phyloP scores from a whole-genome alignment of 2,888 invertebrate genomes.

The Synergus laeviventris region DNA sequence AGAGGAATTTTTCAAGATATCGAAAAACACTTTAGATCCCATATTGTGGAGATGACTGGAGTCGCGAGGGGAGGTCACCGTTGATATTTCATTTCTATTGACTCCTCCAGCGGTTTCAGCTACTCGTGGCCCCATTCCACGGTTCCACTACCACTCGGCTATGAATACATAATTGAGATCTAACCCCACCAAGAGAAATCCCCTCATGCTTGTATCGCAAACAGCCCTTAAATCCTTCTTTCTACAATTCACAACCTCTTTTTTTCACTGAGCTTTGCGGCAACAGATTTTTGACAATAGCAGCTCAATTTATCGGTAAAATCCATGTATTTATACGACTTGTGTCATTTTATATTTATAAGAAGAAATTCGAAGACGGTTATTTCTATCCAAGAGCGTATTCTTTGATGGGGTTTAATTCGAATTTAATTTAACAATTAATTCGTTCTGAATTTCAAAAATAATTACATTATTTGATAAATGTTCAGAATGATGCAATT shows the following conservation, averaged over 20 bases:
- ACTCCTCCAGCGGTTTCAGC: slow-evolving; percentile 53
- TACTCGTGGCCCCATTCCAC: slow-evolving; percentile 47
- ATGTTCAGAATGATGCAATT: too few species aligned
- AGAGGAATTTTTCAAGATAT: slow-evolving; percentile 65
- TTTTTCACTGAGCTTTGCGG: neutral
- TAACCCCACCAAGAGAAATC: slow-evolving; percentile 32
- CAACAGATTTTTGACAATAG: neutral
- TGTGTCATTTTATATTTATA: neutral
- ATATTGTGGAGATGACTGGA: slow-evolving; percentile 59
- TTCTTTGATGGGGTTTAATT: too few species aligned
- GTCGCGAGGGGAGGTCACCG: slow-evolving; percentile 52
- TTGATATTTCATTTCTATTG: slow-evolving; percentile 68
- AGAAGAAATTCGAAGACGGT: too few species aligned
- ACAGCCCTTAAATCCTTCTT: slow-evolving; percentile 13
- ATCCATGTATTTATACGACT: too few species aligned
- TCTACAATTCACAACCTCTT: neutral
- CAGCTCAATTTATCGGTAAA: too few species aligned
- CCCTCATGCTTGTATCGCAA: neutral
- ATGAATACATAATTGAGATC: slow-evolving; percentile 67
- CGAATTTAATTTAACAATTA: too few species aligned
- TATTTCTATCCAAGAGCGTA: too few species aligned
- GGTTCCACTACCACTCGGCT: slow-evolving; percentile 52
- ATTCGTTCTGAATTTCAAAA: too few species aligned
- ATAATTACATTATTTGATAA: too few species aligned
- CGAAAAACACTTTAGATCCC: slow-evolving; percentile 67